Evolutionary conservation across 2,113 vertebrate species (phyloP).

Genomic region (Labrus mixtus): DNA sequence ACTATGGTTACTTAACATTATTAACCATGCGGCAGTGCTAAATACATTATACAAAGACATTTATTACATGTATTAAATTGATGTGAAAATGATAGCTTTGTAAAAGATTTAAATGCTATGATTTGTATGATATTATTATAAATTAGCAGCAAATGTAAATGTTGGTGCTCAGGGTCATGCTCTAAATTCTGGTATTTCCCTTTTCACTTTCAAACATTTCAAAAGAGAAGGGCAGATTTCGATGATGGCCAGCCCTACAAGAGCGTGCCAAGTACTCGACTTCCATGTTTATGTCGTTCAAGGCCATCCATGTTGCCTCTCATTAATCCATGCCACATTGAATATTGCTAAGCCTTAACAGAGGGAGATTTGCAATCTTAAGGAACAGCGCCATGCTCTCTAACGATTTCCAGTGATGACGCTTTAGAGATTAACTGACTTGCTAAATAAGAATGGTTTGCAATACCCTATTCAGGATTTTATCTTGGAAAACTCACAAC

Average conservation of each 20-base stretch:
- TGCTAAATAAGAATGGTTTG: constrained; percentile 5
- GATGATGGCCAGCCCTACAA: constrained; percentile 24
- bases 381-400: constrained; percentile 24
- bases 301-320: constrained; percentile 45
- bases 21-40: too few relatives aligned
- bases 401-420: constrained; percentile 20
- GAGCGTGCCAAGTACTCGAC: constrained; percentile 13
- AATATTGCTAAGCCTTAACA: constrained; percentile 74
- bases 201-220: neutral
- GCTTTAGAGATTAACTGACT: constrained; percentile 25
- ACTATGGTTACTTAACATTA: neutral
- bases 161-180: constrained; percentile 10
- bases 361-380: constrained; percentile 45
- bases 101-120: neutral
- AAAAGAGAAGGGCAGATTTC: constrained; percentile 5
- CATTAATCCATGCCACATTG: constrained; percentile 73
- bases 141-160: constrained; percentile 4
- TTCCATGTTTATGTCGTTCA: constrained; percentile 32
- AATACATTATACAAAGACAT: neutral
- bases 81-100: constrained; percentile 1
- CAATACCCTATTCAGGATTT: neutral
- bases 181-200: neutral
- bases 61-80: neutral
- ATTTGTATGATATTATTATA: neutral
- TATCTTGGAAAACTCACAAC: neutral